Evolutionary conservation across 1,140 invertebrate species (phyloP), one percentile per base, ranked within the genome.

Genomic region (Pogonus chalceus): DNA sequence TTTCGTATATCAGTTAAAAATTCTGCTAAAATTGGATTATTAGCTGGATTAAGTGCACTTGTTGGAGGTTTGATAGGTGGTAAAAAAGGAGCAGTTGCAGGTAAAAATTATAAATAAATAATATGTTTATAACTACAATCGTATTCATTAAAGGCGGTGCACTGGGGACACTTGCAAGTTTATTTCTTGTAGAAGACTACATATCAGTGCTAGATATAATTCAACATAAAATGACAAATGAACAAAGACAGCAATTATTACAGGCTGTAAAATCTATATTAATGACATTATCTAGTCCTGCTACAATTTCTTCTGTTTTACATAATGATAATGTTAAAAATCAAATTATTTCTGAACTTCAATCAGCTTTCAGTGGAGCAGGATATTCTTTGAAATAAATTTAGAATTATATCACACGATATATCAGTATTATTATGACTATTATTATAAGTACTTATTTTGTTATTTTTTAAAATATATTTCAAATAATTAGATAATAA

Each of bases 11-110:
- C 61, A 9, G 24, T 64, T 2, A 26, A 47, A 49, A 57, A 58
- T 55, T 59, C 64, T 10, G 24, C 35, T 18, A 64, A 63, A 58
- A 62, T 57, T 14, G 64, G 59, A 7, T n/a, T 58, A 18, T 49
- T 63, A 24, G 18, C 18, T 18, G 37, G 37, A 4, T 12, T 18
- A 9, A 12, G 9, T 9, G 18, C 37, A 18, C 18, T 43, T 18
- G 37, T 18, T 43, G 37, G 37, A 9, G 18, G 37, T 18, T 9
- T 43, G 18, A 4, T 43, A 12, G 37, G 9, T 10, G 37, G 62
- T 12, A 61, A 58, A 22, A 2, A 58, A 43, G 62, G 64, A 46
- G 52, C 65, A 39, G 60, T 57, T 14, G 31, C 60, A 35, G 63
- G 65, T 64, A 57, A 54, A 35, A 56, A 43, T 18, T n/a, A n/a